Base-by-base conservation (phyloP, 2,797 vertebrate species). In the Halcyon badia region DNA sequence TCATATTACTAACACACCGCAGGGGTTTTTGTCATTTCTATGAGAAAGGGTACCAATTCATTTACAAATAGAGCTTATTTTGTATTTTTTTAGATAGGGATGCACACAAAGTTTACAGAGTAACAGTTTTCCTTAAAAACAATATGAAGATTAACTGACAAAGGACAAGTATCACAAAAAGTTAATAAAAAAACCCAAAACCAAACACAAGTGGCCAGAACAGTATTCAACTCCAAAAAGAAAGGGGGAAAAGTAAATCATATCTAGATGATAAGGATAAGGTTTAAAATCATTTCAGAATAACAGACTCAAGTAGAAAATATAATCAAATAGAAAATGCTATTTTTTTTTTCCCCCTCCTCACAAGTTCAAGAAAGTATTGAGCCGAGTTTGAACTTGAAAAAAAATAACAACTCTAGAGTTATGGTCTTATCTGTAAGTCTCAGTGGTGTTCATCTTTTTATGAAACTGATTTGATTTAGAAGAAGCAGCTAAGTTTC, bases 11-110 rank as follows among this genome's bases (percentile, higher is more conserved):
- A 83, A 94, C 89, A 81, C 54, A 87, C 48, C 87, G 76, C 85
- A 91, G 70, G 62, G 24, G 4, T 26, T 92, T 92, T 70, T 85
- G 89, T 87, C 39, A 81, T 88, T 87, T 96, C 54, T 95, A 93
- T 92, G 89, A 96, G 89, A 97, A 96, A 94, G 49, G 65, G 15
- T 56, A 85, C 16, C 42, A 89, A 41, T 84, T 86, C 71, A 93
- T 70, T 42, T 44, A 70, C 26, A 89, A 72, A 73, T 64, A 77
- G 60, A 77, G 33, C 5, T 84, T 12, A 76, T 71, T 89, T 84
- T 60, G 28, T 58, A 52, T 64, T 87, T 87, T 87, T 81, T 78
- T 92, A 89, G 28, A 14, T 51, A 73, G 46, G 25, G 28, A 35
- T 20, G 14, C 17, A 37, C 1, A 1, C 25, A 71, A 52, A 41